Base-by-base conservation (phyloP, 2,113 vertebrate genomes). In the Blennius ocellaris region DNA sequence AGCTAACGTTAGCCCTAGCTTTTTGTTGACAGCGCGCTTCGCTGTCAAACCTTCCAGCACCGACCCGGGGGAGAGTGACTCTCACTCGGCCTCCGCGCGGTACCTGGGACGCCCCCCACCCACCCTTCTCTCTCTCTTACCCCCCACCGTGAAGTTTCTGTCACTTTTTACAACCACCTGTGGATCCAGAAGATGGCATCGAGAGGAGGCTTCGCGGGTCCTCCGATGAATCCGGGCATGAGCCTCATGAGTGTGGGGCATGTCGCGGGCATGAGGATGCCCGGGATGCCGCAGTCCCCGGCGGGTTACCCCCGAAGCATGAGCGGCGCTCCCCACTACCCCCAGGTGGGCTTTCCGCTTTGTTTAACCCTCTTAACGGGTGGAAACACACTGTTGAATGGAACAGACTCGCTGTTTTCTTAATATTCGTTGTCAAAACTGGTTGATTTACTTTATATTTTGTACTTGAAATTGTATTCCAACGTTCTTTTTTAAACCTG, bases 231-330 rank as follows among this genome's bases (percentile, higher is more conserved):
- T 75, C 82, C 86, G 16, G 75, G 36, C 8, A 8, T 90, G 76
- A 94, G 70, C 88, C 89, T 86, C 58, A 86, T 94, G 90, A 92
- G 63, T 50, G 76, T 89, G 1, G 90, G 67, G 14, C 90, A 88
- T 16, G 67, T 71, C 5, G 85, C 80, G 76, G 91, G 87, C 5
- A 82, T 92, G 84, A 92, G 94, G 83, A 91, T 94, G 84, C 15
- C 86, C 11, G 87, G 81, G 47, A 85, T 94, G 81, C 91, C 87
- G 8, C 92, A 91, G 17, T 59, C 78, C 63, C 79, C 89, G 9
- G 83, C 78, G 11, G 91, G 81, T 54, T 94, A 81, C 82, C 64
- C 83, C 81, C 89, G 94, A 11, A 80, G 86, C 57, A 80, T 95
- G 87, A 89, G 12, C 75, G 74, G 1, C 41, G 56, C 78, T 3